phyloP scores from a whole-genome alignment of 1,140 invertebrate genomes.

The Cepaea nemoralis region DNA sequence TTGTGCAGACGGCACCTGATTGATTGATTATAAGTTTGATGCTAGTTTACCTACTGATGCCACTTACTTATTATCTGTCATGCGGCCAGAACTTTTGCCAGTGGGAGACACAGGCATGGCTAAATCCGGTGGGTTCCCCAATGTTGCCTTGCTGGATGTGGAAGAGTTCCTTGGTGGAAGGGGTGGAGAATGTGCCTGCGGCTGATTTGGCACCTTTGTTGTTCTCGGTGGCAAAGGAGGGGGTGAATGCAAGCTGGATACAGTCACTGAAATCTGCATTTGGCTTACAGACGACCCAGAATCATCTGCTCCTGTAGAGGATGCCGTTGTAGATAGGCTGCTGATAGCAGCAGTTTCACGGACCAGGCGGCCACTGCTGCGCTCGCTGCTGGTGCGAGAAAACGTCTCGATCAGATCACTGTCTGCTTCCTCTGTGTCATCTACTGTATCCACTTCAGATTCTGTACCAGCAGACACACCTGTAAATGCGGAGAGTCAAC shows the following conservation, averaged over 20 bases:
- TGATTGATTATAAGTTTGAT: no score
- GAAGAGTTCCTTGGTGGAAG: conserved; percentile 33
- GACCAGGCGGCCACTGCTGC: conserved; percentile 38
- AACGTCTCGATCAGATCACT: conserved; percentile 24
- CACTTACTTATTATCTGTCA: conserved; percentile 17
- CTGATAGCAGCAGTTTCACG: conserved; percentile 1
- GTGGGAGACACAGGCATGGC: conserved; percentile 25
- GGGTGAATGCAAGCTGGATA: neutral
- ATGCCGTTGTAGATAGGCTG: conserved; percentile 3
- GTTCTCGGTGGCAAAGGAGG: conserved; percentile 31
- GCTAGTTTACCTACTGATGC: no score
- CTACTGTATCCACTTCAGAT: conserved; percentile 43
- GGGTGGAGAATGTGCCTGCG: conserved; percentile 31
- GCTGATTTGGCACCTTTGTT: conserved; percentile 5
- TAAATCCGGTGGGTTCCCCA: conserved; percentile 19
- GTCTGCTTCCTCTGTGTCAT: conserved; percentile 36
- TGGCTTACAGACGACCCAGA: neutral
- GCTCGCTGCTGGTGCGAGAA: conserved; percentile 45
- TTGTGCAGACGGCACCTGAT: no score
- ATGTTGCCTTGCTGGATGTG: conserved; percentile 20
- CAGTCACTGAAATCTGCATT: neutral
- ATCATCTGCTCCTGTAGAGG: neutral
- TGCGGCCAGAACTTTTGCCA: neutral
- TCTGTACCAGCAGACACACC: conserved; percentile 38
- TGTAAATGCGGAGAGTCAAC: neutral